phyloP scores from a whole-genome alignment of 2,888 invertebrate species.

The Rhynchonema sp. region DNA sequence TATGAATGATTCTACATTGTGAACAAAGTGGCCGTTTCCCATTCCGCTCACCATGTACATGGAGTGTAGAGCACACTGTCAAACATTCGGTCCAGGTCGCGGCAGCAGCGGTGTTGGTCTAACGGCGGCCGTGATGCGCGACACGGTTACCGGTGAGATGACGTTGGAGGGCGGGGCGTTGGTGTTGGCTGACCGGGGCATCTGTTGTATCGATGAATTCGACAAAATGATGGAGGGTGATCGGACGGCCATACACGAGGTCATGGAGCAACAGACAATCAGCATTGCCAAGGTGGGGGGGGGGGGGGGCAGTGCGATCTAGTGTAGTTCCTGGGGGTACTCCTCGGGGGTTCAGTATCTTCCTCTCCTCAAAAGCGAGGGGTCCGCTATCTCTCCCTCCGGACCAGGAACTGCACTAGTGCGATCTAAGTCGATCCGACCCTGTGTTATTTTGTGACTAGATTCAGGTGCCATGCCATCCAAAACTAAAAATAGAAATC shows the following conservation, averaged over 20 bases:
- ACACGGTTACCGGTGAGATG: slow-evolving; percentile 91
- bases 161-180: slow-evolving; percentile 87
- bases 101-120: slow-evolving; percentile 96
- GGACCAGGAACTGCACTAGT: too few species aligned
- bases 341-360: not conserved
- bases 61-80: too few species aligned
- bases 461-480: too few species aligned
- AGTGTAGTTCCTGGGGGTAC: not conserved
- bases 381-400: too few species aligned
- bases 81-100: slow-evolving; percentile 54
- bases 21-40: too few species aligned
- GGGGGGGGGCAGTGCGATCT: not conserved
- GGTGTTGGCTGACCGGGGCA: slow-evolving; percentile 76
- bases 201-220: slow-evolving; percentile 98
- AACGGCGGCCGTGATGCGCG: slow-evolving; percentile 93
- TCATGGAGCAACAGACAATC: slow-evolving; percentile 83
- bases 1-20: too few species aligned
- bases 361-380: not conserved
- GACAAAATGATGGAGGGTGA: slow-evolving; percentile 96
- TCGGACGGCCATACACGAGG: slow-evolving; percentile 80
- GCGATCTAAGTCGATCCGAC: too few species aligned
- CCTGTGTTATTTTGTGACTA: too few species aligned
- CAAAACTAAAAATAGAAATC: too few species aligned
- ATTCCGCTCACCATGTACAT: too few species aligned
- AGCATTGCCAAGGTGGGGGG: slow-evolving; percentile 71